Base-by-base conservation (phyloP, 2,113 vertebrate species). In the Cervus canadensis region DNA sequence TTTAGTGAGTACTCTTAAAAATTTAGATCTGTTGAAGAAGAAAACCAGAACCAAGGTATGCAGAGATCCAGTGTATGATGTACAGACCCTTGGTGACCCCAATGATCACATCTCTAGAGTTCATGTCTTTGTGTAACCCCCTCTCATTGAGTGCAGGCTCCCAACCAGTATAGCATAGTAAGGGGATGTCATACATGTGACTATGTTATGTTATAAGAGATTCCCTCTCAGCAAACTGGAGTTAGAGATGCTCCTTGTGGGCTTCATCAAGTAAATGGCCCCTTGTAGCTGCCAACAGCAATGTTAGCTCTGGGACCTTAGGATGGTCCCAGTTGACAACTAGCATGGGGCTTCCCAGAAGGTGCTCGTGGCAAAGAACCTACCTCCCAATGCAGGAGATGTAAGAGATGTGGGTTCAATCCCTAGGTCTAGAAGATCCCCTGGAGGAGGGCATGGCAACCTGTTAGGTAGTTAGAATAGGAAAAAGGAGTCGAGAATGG, bases 211-310 rank as follows among this genome's bases (percentile, higher is more conserved):
- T 30, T 17, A 26, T 6, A 0, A 4, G 2, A 28, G 60, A 78
- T 23, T 36, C 4, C 11, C 21, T 64, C 15, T 79, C 8, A 26
- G 54, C 87, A 12, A 30, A 81, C 25, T 36, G 2, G 45, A n/a
- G 36, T 85, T 16, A 60, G 67, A 54, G 36, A 8, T 30, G 28
- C 14, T 71, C 28, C 50, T 40, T 17, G 23, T 5, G 48, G 45
- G 11, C 48, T 83, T 48, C 6, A 40, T 17, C 54, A n/a, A 45
- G 21, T 50, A 30, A n/a, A 30, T 7, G 48, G 62, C 48, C 26
- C 5, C 2, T 0, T 0, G 2, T 11, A 40, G 45, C 36, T 52
- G 8, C 5, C 3, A 50, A 26, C 8, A 12, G 5, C 2, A 30
- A 19, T 7, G 76, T 50, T n/a, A 48, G 40, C 54, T 71, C 19